Evolutionary conservation across 2,797 vertebrate genomes (phyloP).

Genomic region (Phoebastria nigripes): DNA sequence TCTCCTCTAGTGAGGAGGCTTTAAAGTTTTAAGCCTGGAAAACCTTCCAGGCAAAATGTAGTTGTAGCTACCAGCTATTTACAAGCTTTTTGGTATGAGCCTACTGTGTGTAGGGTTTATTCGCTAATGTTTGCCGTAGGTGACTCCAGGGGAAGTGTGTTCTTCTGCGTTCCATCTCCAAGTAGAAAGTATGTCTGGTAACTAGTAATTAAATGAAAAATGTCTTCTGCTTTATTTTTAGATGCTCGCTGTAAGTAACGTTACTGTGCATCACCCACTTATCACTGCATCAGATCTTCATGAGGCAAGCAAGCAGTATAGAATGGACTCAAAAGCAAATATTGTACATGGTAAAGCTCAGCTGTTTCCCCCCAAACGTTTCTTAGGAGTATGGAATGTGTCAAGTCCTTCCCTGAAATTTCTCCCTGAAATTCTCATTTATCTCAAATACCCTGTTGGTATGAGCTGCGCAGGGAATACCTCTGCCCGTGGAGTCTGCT

Average conservation of each 20-base stretch:
- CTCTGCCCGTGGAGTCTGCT: fast-evolving
- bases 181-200: background rate
- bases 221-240: constrained; percentile 57
- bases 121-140: background rate
- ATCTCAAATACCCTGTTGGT: background rate
- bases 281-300: constrained; percentile 80
- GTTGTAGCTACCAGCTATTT: background rate
- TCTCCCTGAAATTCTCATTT: too few relatives aligned
- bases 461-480: background rate
- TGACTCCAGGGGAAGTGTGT: background rate
- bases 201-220: background rate
- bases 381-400: background rate
- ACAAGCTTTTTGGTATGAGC: fast-evolving
- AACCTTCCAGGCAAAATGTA: background rate
- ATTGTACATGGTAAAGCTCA: constrained; percentile 87
- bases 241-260: constrained; percentile 81
- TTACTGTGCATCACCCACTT: constrained; percentile 76
- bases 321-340: constrained; percentile 84
- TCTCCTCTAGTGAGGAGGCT: background rate
- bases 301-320: constrained; percentile 81
- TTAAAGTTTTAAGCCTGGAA: background rate
- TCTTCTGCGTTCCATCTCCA: background rate
- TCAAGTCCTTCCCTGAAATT: background rate
- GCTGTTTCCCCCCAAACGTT: fast-evolving
- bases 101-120: fast-evolving